Conservation (phyloP, 2,113 vertebrate genomes). For the Chaetura pelagica region DNA sequence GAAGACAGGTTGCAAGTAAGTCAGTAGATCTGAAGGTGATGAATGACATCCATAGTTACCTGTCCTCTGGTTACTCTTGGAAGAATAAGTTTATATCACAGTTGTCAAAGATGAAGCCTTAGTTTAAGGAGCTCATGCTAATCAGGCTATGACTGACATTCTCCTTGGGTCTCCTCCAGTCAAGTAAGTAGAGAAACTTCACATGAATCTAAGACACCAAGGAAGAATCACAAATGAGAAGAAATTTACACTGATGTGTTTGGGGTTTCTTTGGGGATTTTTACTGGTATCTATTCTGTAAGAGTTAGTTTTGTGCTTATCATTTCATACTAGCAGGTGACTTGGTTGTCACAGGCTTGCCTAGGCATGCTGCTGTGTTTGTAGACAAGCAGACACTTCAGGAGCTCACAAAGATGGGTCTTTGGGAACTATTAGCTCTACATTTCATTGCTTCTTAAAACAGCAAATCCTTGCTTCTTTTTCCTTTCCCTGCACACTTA, state of each 20-base stretch:
- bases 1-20: slow-evolving; percentile 50
- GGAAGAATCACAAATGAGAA: slow-evolving; percentile 49
- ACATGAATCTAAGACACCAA: neutral
- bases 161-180: slow-evolving; percentile 71
- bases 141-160: slow-evolving; percentile 77
- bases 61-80: slow-evolving; percentile 65
- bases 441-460: neutral
- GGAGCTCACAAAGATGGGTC: neutral
- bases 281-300: neutral
- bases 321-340: neutral
- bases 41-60: slow-evolving; percentile 65
- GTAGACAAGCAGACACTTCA: neutral
- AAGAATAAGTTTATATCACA: slow-evolving; percentile 65
- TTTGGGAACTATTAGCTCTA: neutral
- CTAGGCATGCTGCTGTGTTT: neutral
- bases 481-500: neutral
- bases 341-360: neutral
- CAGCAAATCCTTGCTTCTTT: neutral
- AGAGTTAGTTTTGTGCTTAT: neutral
- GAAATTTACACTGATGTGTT: slow-evolving; percentile 49
- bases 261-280: neutral
- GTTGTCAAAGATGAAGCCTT: slow-evolving; percentile 71
- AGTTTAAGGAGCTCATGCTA: slow-evolving; percentile 67
- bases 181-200: slow-evolving; percentile 32
- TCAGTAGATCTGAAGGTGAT: slow-evolving; percentile 72